These are phyloP conservation scores for Drosophila neotestacea DNA, from an alignment of 2,888 invertebrate species.

Conservation along the genomic window DNA sequence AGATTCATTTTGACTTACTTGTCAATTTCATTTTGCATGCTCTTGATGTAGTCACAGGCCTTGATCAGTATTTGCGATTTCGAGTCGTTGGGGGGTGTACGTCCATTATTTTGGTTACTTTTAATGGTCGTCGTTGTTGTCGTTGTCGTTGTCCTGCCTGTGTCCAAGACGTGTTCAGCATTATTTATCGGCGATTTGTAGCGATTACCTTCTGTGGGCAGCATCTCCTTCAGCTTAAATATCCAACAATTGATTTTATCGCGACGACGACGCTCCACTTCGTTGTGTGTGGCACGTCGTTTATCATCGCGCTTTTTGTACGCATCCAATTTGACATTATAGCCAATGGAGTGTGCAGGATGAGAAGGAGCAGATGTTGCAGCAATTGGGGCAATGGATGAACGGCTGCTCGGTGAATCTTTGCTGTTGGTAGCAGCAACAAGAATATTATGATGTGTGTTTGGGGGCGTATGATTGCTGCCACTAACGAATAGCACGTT, in stretches of 20 bases:
- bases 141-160: conserved; percentile 3
- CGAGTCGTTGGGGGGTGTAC: conserved; percentile 89
- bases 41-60: conserved; percentile 97
- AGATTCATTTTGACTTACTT: conserved; percentile 84
- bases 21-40: conserved; percentile 92
- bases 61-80: conserved; percentile 98
- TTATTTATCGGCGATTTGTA: conserved; percentile 33
- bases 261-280: conserved; percentile 95
- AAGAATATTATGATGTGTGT: conserved; percentile 26
- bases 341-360: conserved; percentile 31
- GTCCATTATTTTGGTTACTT: conserved; percentile 60
- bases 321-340: conserved; percentile 75
- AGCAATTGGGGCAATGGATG: background rate
- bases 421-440: conserved; percentile 23
- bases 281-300: conserved; percentile 96
- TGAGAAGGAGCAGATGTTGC: conserved; percentile 2
- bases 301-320: conserved; percentile 91
- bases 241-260: conserved; percentile 99
- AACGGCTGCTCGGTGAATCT: conserved; percentile 16
- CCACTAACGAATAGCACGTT: conserved; percentile 42
- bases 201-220: conserved; percentile 87
- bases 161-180: background rate
- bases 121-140: conserved; percentile 26
- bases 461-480: conserved; percentile 16
- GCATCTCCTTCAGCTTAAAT: conserved; percentile 94